These are phyloP conservation scores for Ranitomeya imitator DNA, from an alignment of 2,113 vertebrate genomes.

Conservation along the genomic window DNA sequence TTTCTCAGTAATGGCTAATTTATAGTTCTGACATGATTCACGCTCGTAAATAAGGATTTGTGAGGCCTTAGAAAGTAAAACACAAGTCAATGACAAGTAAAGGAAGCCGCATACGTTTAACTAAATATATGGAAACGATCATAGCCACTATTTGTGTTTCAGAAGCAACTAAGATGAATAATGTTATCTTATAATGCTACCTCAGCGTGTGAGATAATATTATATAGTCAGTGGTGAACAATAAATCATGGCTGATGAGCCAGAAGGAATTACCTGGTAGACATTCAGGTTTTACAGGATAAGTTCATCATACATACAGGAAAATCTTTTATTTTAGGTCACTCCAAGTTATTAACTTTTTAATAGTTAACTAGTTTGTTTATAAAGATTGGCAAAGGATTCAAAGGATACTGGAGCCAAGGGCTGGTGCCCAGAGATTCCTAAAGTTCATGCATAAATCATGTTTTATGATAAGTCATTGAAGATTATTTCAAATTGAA, in stretches of 20 bases:
- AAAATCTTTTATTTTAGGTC: not conserved
- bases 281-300: not conserved
- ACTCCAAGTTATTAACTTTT: not conserved
- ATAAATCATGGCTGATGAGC: not conserved
- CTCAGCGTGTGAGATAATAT: not conserved
- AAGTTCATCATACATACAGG: not conserved
- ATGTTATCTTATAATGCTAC: not conserved
- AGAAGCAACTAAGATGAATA: not conserved
- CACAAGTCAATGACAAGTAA: not conserved
- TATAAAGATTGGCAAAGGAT: too few species aligned
- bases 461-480: too few species aligned
- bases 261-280: not conserved
- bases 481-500: too few species aligned
- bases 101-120: not conserved
- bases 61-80: not conserved
- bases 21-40: not conserved
- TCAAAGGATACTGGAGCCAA: not conserved
- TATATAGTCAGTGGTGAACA: not conserved
- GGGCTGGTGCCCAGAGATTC: not conserved
- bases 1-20: not conserved
- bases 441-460: too few species aligned
- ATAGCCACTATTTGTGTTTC: not conserved
- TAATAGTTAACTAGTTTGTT: too few species aligned
- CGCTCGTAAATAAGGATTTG: not conserved
- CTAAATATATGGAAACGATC: constrained; percentile 2